Base-by-base conservation (phyloP, 1,140 invertebrate species). In the Polypedilum vanderplanki region DNA sequence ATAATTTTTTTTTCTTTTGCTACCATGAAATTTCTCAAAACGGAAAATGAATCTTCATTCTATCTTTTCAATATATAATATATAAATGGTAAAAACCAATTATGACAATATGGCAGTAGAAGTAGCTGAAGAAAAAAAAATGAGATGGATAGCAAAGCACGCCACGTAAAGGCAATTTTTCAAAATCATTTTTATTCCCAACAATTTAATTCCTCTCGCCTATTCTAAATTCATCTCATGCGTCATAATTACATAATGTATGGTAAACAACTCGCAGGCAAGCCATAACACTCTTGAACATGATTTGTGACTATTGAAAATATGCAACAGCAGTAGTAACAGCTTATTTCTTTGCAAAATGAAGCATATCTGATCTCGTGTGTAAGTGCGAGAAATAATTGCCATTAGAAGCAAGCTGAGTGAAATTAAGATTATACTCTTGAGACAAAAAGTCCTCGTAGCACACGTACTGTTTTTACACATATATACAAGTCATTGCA, bases 201-300 rank as follows among this genome's bases (percentile, higher is more conserved):
- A 33, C 24, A 33, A 33, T 33, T 33, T 57, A 8, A 57, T 57
- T 57, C 12, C 46, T 57, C n/a, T 57, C n/a, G 12, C 12, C 12
- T 57, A 57, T 57, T 57, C 46, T 57, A 57, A 57, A 57, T 57
- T 57, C n/a, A 57, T 57, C n/a, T 57, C 46, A 57, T 57, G 46
- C 46, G 46, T 57, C 12, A 57, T 57, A 57, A 57, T 57, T 57
- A 57, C 46, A 57, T 57, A 57, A 57, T 57, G 46, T n/a, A 57
- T 57, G 46, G 46, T 57, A 57, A 57, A 57, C n/a, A 57, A 33
- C 24, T 33, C 24, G 46, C 12, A 57, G 24, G 46, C 46, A 57
- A 57, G 46, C 46, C 12, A 12, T 12, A 57, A 15, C 46, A 57
- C 5, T 33, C 24, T n/a, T n/a, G 24, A 33, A 57, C 46, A 57